Conservation (phyloP, 2,797 vertebrate species). For the Cyprinella venusta region DNA sequence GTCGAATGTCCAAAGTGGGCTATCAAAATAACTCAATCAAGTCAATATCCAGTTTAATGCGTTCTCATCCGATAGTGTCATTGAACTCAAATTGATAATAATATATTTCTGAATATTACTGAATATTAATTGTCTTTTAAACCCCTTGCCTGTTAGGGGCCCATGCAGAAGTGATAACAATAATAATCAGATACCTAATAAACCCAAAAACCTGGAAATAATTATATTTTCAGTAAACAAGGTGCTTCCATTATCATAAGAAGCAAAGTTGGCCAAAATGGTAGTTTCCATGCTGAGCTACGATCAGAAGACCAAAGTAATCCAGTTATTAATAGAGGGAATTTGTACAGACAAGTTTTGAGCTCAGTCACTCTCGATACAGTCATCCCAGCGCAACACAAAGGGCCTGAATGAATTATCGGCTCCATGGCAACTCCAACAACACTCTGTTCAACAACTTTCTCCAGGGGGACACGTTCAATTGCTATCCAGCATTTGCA, state of each 20-base stretch:
- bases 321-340: slow-evolving; percentile 12
- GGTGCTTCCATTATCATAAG: slow-evolving; percentile 22
- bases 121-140: slow-evolving; percentile 57
- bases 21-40: too few species aligned
- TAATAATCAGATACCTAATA: slow-evolving; percentile 34
- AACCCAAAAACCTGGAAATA: slow-evolving; percentile 20
- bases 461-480: slow-evolving; percentile 12
- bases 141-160: slow-evolving; percentile 43
- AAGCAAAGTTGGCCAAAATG: slow-evolving; percentile 18
- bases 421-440: slow-evolving; percentile 10
- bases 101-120: slow-evolving; percentile 64
- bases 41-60: slow-evolving; percentile 51
- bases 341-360: slow-evolving; percentile 25
- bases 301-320: neutral
- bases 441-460: slow-evolving; percentile 26
- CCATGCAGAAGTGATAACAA: slow-evolving; percentile 34
- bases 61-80: slow-evolving; percentile 1
- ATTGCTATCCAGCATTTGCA: slow-evolving; percentile 62
- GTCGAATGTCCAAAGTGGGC: too few species aligned
- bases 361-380: neutral
- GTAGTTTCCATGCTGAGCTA: slow-evolving; percentile 16
- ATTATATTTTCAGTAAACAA: slow-evolving; percentile 26
- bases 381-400: neutral
- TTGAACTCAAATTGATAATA: neutral
- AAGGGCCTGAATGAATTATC: neutral